These are phyloP conservation scores for Toxotes chatareus DNA, from an alignment of 2,113 vertebrate species.

Conservation along the genomic window DNA sequence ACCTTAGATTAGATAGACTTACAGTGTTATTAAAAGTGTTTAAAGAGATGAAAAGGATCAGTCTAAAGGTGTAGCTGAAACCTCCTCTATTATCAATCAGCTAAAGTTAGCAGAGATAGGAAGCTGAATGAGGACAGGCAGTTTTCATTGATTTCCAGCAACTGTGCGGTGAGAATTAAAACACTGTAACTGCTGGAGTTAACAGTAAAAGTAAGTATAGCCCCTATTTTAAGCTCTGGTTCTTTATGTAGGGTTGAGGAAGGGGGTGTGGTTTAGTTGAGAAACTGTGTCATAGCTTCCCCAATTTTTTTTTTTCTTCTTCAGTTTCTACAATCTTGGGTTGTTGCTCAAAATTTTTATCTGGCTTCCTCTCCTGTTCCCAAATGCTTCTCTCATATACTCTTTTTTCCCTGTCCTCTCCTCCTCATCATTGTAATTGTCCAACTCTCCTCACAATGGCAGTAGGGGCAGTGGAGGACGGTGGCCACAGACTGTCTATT, in stretches of 20 bases:
- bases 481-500: not conserved
- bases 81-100: not conserved
- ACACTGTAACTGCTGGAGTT: not conserved
- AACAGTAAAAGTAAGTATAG: constrained; percentile 24
- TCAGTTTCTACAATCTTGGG: constrained; percentile 32
- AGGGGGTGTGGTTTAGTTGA: constrained; percentile 56
- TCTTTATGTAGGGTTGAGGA: constrained; percentile 43
- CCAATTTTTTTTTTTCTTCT: constrained; percentile 33
- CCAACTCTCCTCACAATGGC: not conserved
- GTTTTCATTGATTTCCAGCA: constrained; percentile 23
- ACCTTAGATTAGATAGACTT: constrained; percentile 10
- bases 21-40: not conserved
- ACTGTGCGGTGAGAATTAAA: not conserved
- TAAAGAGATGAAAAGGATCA: not conserved
- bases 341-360: constrained; percentile 24
- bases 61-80: not conserved
- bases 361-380: not conserved
- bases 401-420: not conserved
- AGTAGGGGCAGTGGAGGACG: not conserved
- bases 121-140: not conserved
- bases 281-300: constrained; percentile 69
- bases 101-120: not conserved
- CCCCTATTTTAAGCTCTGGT: constrained; percentile 56
- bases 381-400: not conserved
- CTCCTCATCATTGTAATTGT: not conserved